Evolutionary conservation across 2,797 vertebrate genomes (phyloP).

Genomic region (Anguilla obscura): DNA sequence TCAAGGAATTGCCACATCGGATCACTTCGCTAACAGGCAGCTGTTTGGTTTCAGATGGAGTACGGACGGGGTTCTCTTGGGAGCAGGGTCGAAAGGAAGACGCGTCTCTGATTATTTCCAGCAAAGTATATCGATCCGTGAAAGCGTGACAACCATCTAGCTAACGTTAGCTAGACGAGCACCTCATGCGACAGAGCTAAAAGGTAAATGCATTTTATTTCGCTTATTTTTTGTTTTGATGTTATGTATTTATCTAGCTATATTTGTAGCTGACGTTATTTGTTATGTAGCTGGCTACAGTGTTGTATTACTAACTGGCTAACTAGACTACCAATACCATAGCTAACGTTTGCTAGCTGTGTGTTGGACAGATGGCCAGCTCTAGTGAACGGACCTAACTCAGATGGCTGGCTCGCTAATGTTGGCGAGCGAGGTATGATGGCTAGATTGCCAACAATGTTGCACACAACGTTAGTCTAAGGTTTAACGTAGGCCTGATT

Average conservation of each 20-base stretch:
- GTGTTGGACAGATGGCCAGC: background rate
- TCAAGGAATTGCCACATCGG: background rate
- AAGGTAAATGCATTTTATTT: background rate
- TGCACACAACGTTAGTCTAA: background rate
- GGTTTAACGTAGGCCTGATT: background rate
- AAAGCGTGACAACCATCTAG: background rate
- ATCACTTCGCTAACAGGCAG: background rate
- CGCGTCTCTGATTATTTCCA: slow-evolving; percentile 14
- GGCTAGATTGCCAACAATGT: background rate
- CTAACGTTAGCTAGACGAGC: background rate
- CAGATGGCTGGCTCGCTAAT: background rate
- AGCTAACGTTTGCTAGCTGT: background rate
- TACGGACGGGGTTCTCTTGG: slow-evolving; percentile 24
- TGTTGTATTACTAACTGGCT: background rate
- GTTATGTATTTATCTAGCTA: background rate
- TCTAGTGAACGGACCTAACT: background rate
- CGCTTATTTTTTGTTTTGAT: background rate
- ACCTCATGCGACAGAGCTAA: background rate
- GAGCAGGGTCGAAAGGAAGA: slow-evolving; percentile 16
- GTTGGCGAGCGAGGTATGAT: no score
- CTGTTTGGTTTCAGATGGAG: slow-evolving; percentile 27
- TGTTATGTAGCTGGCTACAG: background rate
- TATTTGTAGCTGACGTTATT: background rate
- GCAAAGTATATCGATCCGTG: background rate
- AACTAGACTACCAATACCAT: background rate